Evolutionary conservation across 2,797 vertebrate genomes (phyloP).

Genomic region (Basileuterus tristriatus): DNA sequence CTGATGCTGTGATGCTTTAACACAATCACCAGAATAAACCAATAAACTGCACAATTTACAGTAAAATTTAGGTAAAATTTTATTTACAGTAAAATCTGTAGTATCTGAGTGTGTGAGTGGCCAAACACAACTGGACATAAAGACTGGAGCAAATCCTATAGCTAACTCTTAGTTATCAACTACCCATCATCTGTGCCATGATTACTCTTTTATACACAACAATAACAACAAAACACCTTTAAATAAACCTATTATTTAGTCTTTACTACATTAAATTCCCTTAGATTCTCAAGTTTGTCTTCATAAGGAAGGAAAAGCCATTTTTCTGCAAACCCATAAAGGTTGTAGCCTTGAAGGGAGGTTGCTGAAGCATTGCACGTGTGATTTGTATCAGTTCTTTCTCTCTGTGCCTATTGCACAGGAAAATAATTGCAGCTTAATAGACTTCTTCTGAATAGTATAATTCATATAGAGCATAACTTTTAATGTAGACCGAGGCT

Average conservation of each 20-base stretch:
- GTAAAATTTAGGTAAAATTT: not conserved
- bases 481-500: conserved; percentile 9
- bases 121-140: not conserved
- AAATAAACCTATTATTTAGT: not conserved
- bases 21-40: not conserved
- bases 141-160: not conserved
- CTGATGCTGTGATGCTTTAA: not conserved
- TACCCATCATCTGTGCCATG: not conserved
- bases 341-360: not conserved
- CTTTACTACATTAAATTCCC: not conserved
- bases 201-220: not conserved
- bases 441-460: not conserved
- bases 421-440: conserved; percentile 41
- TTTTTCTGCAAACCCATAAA: not conserved
- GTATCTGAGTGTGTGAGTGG: not conserved
- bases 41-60: not conserved
- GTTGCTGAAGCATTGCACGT: not conserved
- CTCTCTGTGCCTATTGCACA: not conserved
- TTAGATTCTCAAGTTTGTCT: not conserved
- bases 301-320: not conserved
- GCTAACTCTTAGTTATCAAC: not conserved
- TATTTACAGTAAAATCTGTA: not conserved
- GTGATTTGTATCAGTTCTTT: not conserved
- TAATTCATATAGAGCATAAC: not conserved
- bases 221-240: not conserved